These are phyloP conservation scores for Calypte anna DNA, from an alignment of 2,113 vertebrate species.

Conservation along the genomic window DNA sequence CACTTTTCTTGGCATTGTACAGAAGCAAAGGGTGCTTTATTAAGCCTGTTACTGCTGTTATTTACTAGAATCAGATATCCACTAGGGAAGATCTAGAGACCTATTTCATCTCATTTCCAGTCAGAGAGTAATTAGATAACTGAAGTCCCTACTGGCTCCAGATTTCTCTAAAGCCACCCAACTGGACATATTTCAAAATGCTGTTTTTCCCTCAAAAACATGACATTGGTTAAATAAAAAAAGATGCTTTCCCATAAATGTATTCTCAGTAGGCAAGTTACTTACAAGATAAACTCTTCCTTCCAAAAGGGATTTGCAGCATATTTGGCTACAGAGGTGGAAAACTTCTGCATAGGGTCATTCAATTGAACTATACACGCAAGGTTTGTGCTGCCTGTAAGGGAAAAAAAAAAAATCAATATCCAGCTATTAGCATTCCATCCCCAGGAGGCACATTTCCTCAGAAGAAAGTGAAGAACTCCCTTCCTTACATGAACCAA, in stretches of 20 bases:
- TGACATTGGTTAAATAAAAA: not conserved
- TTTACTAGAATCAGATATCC: not conserved
- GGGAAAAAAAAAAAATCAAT: not conserved
- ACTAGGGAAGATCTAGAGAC: not conserved
- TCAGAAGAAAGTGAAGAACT: not conserved
- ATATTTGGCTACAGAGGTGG: constrained; percentile 78
- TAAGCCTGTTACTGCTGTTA: not conserved
- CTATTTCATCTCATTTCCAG: not conserved
- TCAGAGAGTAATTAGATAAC: not conserved
- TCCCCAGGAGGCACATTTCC: not conserved
- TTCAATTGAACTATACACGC: constrained; percentile 84
- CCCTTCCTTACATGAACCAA: not conserved
- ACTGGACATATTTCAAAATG: not conserved
- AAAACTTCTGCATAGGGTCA: constrained; percentile 88
- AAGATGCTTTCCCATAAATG: not conserved
- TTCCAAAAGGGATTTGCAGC: constrained; percentile 83
- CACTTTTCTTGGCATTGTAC: not conserved
- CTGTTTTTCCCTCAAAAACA: not conserved
- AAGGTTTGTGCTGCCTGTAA: constrained; percentile 78
- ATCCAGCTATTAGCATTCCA: not conserved
- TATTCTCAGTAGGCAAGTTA: constrained; percentile 2
- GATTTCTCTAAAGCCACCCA: not conserved
- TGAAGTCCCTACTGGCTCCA: not conserved
- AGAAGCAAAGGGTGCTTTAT: not conserved
- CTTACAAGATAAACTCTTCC: constrained; percentile 94